Evolutionary conservation across 2,797 vertebrate genomes (phyloP), one percentile per base, ranked within the genome.

Genomic region (Artibeus jamaicensis): DNA sequence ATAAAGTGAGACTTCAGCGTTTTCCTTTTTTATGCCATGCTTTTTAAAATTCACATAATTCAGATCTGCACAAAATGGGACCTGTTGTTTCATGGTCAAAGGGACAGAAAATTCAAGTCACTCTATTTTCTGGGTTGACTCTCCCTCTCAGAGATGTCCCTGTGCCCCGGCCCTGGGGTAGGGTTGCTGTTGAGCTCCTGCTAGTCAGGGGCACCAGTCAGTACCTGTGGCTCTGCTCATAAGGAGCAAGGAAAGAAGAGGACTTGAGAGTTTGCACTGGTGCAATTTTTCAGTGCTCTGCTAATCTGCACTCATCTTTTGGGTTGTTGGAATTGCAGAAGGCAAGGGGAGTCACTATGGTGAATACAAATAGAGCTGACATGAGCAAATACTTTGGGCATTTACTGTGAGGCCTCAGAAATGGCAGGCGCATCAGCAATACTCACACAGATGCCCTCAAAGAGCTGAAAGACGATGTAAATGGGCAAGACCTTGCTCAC

Each of bases 371-470:
- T 9, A 53, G 46, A 88, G 44, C 32, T 39, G 37, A 59, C 57
- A 39, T 6, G 10, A 59, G 65, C 12, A 46, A 15, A 62, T 5
- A 29, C 9, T 5, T 8, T n/a, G 67, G 34, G 22, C 1, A 1
- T 39, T 62, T 19, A 29, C 24, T 22, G 3, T 18, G 5, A 10
- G 34, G 34, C 42, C 39, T 9, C 67, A 5, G 67, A 50, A 26
- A 48, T 24, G 15, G 50, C 34, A 34, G 19, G 46, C 6, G 1
- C 21, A 16, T 46, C n/a, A 9, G 22, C 1, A 15, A 87, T 93
- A 98, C 99, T 99, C 97, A 99, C 99, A 53, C 98, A 98, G 78
- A 91, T 1, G 7, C 98, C 98, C 96, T 99, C 99, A 21, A 99
- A 97, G 3, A 99, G 6, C 29, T 99, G 92, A 89, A 99, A 99